Evolutionary conservation across 2,113 vertebrate genomes (phyloP).

Genomic region (Tachycineta bicolor): DNA sequence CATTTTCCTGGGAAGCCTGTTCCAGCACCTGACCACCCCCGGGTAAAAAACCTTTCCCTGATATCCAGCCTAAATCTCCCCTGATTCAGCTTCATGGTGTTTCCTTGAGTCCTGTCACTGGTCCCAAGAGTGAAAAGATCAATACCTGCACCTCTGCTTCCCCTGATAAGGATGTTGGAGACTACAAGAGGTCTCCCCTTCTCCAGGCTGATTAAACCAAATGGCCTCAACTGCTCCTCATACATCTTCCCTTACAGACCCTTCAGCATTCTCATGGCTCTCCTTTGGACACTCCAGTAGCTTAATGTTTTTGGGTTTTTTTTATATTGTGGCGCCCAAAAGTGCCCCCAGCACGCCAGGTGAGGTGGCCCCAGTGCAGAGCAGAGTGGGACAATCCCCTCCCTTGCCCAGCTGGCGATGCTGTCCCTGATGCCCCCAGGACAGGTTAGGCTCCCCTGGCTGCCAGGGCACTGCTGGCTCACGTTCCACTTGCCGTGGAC

Average conservation of each 20-base stretch:
- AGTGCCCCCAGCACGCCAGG: rapidly evolving
- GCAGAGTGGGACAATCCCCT: not conserved
- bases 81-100: not conserved
- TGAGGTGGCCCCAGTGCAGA: rapidly evolving
- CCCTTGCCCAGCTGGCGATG: rapidly evolving
- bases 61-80: not conserved
- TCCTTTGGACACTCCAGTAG: not conserved
- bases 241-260: not conserved
- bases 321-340: not conserved
- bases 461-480: not conserved
- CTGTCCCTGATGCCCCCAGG: not conserved
- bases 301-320: not conserved
- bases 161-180: not conserved
- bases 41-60: not conserved
- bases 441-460: rapidly evolving
- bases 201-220: not conserved
- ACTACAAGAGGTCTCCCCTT: not conserved
- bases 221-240: not conserved
- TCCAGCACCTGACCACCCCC: not conserved
- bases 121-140: not conserved
- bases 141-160: not conserved
- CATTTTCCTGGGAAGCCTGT: not conserved
- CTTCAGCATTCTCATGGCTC: not conserved
- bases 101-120: not conserved
- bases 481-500: rapidly evolving